Conservation (phyloP, 2,888 invertebrate species). For the Orchestes rusci region DNA sequence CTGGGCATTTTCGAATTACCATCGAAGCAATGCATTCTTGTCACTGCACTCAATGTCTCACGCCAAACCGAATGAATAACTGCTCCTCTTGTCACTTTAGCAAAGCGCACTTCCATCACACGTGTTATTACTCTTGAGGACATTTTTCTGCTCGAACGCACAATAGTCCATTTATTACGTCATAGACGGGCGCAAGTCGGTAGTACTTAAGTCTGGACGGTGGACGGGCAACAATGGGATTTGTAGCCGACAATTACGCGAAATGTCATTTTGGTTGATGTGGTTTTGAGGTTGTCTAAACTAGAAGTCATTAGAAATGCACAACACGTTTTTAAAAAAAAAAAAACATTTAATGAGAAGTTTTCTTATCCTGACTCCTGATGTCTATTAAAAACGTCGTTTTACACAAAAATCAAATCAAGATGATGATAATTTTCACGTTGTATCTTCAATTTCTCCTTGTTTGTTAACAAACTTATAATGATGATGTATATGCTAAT, state of each 20-base stretch:
- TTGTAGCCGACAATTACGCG: constrained; percentile 12
- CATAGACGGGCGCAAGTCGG: constrained; percentile 22
- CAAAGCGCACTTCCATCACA: constrained; percentile 37
- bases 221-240: constrained; percentile 13
- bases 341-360: no score
- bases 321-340: no score
- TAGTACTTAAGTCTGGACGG: constrained; percentile 11
- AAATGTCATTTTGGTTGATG: no score
- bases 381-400: no score
- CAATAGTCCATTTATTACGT: constrained; percentile 44
- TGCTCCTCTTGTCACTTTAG: constrained; percentile 15
- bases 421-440: no score
- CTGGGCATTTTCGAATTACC: constrained; percentile 13
- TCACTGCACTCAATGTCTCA: constrained; percentile 14
- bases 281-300: no score
- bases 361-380: no score
- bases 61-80: constrained; percentile 18
- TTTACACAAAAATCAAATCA: no score
- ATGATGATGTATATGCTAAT: no score
- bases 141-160: constrained; percentile 38
- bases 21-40: constrained; percentile 14
- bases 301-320: no score
- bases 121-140: constrained; percentile 40
- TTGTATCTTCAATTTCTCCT: no score
- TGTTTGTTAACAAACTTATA: no score